phyloP scores from a whole-genome alignment of 2,888 invertebrate species.

The Serripes groenlandicus region DNA sequence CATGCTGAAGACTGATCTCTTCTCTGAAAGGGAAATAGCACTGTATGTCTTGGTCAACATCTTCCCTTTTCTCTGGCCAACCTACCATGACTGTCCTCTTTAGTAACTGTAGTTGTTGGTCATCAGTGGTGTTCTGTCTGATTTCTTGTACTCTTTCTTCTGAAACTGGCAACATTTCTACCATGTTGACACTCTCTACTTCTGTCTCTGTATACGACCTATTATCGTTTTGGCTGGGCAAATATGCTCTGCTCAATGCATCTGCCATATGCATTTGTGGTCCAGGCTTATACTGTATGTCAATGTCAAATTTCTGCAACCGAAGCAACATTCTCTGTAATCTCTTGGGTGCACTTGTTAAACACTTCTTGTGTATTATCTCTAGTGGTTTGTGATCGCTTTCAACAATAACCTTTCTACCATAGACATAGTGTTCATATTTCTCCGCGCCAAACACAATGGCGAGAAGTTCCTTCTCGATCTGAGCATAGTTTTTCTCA shows the following conservation, averaged over 20 bases:
- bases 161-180: background rate
- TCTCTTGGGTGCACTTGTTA: slow-evolving; percentile 49
- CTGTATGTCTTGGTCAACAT: slow-evolving; percentile 23
- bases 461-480: slow-evolving; percentile 69
- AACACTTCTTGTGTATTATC: too few relatives aligned
- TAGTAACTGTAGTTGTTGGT: slow-evolving; percentile 33
- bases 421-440: slow-evolving; percentile 65
- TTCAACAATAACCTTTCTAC: slow-evolving; percentile 43
- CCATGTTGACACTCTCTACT: slow-evolving; percentile 5
- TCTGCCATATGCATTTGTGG: slow-evolving; percentile 56
- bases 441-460: slow-evolving; percentile 59
- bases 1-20: slow-evolving; percentile 42
- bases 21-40: slow-evolving; percentile 47
- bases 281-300: slow-evolving; percentile 49
- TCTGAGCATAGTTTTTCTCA: slow-evolving; percentile 67
- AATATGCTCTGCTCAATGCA: slow-evolving; percentile 49
- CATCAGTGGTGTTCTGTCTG: slow-evolving; percentile 34
- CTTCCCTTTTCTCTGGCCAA: slow-evolving; percentile 52
- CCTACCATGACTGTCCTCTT: slow-evolving; percentile 33
- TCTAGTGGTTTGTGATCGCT: too few relatives aligned
- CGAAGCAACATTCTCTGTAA: slow-evolving; percentile 71
- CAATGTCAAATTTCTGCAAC: slow-evolving; percentile 60
- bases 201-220: slow-evolving; percentile 9
- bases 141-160: slow-evolving; percentile 10
- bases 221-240: background rate